phyloP scores from a whole-genome alignment of 2,113 vertebrate genomes.

The Planiliza haematocheilus region DNA sequence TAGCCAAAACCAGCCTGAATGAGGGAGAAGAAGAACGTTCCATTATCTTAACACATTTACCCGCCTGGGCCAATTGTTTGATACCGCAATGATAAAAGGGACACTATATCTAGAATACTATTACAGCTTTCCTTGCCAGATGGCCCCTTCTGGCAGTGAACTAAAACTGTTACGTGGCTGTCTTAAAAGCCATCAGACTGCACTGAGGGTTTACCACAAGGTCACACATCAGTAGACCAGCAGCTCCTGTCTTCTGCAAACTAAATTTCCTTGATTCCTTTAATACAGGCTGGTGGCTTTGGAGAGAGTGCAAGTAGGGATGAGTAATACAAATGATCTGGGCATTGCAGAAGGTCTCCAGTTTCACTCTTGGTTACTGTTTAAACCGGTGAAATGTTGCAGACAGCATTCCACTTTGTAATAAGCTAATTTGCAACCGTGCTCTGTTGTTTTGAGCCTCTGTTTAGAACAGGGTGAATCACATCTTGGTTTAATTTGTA shows the following conservation, averaged over 20 bases:
- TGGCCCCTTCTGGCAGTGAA: too few relatives aligned
- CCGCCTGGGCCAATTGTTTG: background rate
- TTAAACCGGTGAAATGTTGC: conserved; percentile 30
- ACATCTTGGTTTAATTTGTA: too few relatives aligned
- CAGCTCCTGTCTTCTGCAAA: too few relatives aligned
- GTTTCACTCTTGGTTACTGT: conserved; percentile 15
- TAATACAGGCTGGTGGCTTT: too few relatives aligned
- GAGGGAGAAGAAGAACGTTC: background rate
- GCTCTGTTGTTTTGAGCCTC: conserved; percentile 5
- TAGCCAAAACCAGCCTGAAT: conserved; percentile 97
- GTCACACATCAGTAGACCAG: too few relatives aligned
- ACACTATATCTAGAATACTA: too few relatives aligned
- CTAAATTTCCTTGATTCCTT: too few relatives aligned
- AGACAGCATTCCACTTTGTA: conserved; percentile 32
- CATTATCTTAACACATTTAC: background rate
- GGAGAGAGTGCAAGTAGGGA: too few relatives aligned
- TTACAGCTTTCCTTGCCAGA: too few relatives aligned
- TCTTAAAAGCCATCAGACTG: too few relatives aligned
- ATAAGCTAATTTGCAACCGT: conserved; percentile 50
- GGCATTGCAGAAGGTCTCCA: background rate
- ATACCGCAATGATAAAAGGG: background rate
- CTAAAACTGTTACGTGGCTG: too few relatives aligned
- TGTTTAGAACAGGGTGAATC: background rate
- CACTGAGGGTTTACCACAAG: too few relatives aligned
- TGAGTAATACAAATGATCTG: background rate